Evolutionary conservation across 1,140 invertebrate genomes (phyloP).

Genomic region (Harpegnathos saltator): DNA sequence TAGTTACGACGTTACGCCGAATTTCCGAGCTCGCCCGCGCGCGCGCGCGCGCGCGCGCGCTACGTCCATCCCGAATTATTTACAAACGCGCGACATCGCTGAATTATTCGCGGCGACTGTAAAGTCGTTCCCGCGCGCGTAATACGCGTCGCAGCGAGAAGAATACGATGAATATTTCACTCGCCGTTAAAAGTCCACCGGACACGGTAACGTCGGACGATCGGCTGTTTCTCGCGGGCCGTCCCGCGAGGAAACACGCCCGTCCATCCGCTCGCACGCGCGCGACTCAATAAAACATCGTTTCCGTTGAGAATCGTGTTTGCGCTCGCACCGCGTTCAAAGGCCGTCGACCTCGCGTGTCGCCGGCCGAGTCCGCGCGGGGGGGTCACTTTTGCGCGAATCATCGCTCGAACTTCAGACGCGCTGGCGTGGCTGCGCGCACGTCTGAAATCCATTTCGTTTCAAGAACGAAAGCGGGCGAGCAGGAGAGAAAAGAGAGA

Average conservation of each 20-base stretch:
- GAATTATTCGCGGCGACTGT: too few species aligned
- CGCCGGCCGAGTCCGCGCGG: background rate
- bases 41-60: too few species aligned
- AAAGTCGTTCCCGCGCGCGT: background rate
- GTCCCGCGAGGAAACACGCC: background rate
- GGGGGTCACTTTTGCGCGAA: background rate
- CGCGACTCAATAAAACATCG: background rate
- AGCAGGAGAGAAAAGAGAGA: too few species aligned
- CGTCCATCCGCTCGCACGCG: background rate
- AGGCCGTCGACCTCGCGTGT: background rate
- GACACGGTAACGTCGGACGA: constrained; percentile 1
- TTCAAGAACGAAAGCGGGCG: too few species aligned
- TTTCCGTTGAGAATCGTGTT: background rate
- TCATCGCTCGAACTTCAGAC: too few species aligned
- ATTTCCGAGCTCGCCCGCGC: background rate
- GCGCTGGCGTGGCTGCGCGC: too few species aligned
- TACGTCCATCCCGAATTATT: too few species aligned
- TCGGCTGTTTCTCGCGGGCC: background rate
- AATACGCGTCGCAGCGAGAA: background rate
- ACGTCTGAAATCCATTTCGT: too few species aligned
- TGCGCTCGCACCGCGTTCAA: background rate
- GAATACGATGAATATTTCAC: background rate
- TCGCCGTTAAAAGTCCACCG: background rate
- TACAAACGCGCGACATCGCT: too few species aligned
- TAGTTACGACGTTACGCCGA: background rate